phyloP scores from a whole-genome alignment of 2,888 invertebrate genomes.

The Sisyra nigra region DNA sequence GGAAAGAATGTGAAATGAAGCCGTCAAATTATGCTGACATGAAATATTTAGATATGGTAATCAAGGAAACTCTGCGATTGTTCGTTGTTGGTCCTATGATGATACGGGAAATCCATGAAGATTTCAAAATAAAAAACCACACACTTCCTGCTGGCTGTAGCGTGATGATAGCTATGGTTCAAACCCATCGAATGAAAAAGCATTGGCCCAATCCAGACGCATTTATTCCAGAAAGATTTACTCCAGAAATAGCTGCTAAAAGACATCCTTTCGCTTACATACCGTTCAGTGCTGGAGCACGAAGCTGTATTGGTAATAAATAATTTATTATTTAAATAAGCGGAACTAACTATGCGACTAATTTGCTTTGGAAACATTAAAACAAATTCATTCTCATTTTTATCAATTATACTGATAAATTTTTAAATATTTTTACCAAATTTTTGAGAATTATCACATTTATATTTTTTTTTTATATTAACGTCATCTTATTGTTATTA shows the following conservation, averaged over 20 bases:
- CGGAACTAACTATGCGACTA: background rate
- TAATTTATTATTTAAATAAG: background rate
- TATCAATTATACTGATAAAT: no score
- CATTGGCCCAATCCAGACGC: background rate
- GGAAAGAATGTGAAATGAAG: background rate
- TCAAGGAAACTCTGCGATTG: background rate
- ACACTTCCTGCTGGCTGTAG: background rate
- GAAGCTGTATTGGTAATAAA: background rate
- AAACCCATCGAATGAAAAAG: background rate
- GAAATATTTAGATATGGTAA: slow-evolving; percentile 1
- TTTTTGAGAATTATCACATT: no score
- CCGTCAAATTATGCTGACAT: background rate
- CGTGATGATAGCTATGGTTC: background rate
- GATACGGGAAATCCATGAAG: background rate
- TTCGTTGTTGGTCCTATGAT: background rate
- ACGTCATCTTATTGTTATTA: no score
- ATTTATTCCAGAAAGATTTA: slow-evolving; percentile 2
- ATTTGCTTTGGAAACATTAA: background rate
- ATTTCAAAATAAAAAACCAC: background rate
- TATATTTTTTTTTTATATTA: no score
- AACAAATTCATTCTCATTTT: no score
- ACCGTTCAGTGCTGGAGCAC: background rate
- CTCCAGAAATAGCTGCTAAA: background rate
- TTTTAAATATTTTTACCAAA: no score
- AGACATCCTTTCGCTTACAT: background rate